phyloP scores from a whole-genome alignment of 2,113 vertebrate species.

The Sapayoa aenigma region DNA sequence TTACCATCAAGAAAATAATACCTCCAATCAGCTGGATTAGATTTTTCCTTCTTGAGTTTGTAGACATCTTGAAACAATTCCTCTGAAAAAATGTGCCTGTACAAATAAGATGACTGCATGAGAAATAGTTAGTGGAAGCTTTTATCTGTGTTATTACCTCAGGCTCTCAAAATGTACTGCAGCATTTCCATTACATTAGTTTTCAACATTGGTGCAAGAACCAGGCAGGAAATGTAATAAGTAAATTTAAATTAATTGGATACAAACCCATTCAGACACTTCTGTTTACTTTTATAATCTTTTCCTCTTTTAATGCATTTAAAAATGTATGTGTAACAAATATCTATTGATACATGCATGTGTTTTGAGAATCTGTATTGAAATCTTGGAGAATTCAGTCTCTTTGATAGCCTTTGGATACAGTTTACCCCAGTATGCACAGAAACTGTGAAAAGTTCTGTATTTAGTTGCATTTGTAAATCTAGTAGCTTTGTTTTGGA shows the following conservation, averaged over 20 bases:
- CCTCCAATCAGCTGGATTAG: neutral
- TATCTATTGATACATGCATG: fast-evolving
- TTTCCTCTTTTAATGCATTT: neutral
- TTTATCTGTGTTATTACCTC: neutral
- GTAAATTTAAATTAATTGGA: neutral
- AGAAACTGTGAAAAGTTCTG: neutral
- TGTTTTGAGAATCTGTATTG: neutral
- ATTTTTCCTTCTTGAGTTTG: neutral
- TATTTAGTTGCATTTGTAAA: neutral
- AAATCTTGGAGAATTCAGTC: neutral
- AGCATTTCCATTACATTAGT: neutral
- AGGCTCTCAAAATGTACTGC: neutral
- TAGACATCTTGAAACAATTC: neutral
- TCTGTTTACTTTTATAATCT: neutral
- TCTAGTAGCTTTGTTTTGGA: neutral
- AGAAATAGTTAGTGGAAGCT: neutral
- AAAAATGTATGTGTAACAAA: neutral
- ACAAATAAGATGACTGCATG: neutral
- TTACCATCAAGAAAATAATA: neutral
- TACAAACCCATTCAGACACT: neutral
- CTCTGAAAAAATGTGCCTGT: neutral
- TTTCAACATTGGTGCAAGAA: neutral
- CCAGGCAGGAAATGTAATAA: neutral
- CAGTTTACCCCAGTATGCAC: neutral
- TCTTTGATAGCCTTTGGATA: neutral